phyloP scores from a whole-genome alignment of 2,888 invertebrate genomes.

The Cheilosia vulpina region DNA sequence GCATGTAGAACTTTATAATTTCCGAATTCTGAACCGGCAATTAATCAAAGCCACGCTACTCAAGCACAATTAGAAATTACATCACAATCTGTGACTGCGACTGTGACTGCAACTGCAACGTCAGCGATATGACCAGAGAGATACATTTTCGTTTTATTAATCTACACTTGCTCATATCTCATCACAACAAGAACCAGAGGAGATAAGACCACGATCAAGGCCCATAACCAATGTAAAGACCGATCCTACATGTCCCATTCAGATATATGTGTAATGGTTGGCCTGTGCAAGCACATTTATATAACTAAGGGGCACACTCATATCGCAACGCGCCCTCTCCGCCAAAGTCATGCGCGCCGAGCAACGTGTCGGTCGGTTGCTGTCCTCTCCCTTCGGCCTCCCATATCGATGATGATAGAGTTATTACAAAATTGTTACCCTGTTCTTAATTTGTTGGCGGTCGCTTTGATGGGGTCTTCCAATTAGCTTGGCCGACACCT shows the following conservation, averaged over 20 bases:
- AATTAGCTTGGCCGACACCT: slow-evolving; percentile 80
- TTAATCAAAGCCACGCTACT: slow-evolving; percentile 15
- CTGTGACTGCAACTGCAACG: not conserved
- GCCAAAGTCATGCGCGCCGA: slow-evolving; percentile 26
- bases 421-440: slow-evolving; percentile 82
- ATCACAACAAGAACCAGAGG: slow-evolving; percentile 34
- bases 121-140: not conserved
- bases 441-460: slow-evolving; percentile 79
- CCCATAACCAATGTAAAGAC: slow-evolving; percentile 69
- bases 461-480: slow-evolving; percentile 79
- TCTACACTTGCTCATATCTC: slow-evolving; percentile 62
- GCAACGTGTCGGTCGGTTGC: slow-evolving; percentile 11
- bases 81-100: slow-evolving; percentile 1
- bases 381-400: slow-evolving; percentile 79
- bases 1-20: too few species aligned
- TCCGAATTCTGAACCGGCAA: not conserved
- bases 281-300: slow-evolving; percentile 48
- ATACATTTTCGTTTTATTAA: slow-evolving; percentile 35
- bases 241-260: slow-evolving; percentile 67
- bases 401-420: slow-evolving; percentile 83
- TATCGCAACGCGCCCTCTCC: slow-evolving; percentile 23
- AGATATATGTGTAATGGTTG: slow-evolving; percentile 22
- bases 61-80: slow-evolving; percentile 29
- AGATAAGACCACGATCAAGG: slow-evolving; percentile 62
- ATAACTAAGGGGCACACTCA: slow-evolving; percentile 42